A percentile compares a stretch with the other conserved stretches of the same genome.
Evolutionary conservation across 2,113 vertebrate genomes (phyloP).

Genomic region (Phalacrocorax aristotelis): DNA sequence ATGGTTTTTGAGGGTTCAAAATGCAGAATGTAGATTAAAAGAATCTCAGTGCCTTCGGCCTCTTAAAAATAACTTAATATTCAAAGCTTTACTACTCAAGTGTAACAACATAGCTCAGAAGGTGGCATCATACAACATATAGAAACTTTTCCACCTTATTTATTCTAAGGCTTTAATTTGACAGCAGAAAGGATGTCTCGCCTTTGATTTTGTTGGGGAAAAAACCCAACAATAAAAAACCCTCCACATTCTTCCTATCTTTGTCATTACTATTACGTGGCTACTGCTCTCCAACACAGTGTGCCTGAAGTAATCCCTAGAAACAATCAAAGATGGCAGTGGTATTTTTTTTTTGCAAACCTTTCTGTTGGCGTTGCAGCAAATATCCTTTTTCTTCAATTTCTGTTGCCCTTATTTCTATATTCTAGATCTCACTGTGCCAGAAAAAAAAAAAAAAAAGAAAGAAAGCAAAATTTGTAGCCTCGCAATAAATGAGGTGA

Average conservation of each 20-base stretch:
- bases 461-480: slow-evolving; percentile 30
- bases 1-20: not conserved
- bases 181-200: not conserved
- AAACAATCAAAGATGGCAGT: slow-evolving; percentile 9
- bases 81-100: not conserved
- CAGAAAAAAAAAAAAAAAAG: not conserved
- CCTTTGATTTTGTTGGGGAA: not conserved
- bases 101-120: not conserved
- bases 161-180: not conserved
- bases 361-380: not conserved
- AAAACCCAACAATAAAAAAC: not conserved
- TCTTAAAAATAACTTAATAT: not conserved
- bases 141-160: not conserved
- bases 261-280: not conserved
- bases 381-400: not conserved
- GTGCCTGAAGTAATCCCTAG: not conserved
- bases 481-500: slow-evolving; percentile 57
- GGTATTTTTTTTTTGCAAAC: slow-evolving; percentile 5
- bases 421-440: not conserved
- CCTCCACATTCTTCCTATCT: not conserved
- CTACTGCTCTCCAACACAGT: not conserved
- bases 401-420: not conserved
- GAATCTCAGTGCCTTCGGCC: not conserved
- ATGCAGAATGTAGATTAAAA: not conserved
- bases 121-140: not conserved